A percentile compares a stretch with the other conserved stretches of the same genome.
Conservation (phyloP, 2,797 vertebrate genomes). For the Scomberomorus guttatus region DNA sequence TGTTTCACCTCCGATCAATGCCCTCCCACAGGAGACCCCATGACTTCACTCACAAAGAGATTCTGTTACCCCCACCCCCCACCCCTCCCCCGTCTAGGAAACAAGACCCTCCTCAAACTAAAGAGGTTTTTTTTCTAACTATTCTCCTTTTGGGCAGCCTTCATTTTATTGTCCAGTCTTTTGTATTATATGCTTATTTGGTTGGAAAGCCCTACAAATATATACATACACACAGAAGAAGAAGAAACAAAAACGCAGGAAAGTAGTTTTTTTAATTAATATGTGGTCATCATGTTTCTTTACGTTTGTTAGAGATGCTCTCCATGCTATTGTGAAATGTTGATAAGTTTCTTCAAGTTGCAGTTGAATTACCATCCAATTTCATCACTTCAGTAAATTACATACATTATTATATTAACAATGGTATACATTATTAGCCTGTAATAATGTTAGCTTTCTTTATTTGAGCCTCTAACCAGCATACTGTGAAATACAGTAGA, state of each 20-base stretch:
- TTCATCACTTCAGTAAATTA: slow-evolving; percentile 20
- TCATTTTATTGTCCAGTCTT: slow-evolving; percentile 62
- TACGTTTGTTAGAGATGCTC: not conserved
- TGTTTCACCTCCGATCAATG: slow-evolving; percentile 81
- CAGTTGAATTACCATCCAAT: slow-evolving; percentile 22
- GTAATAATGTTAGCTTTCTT: not conserved
- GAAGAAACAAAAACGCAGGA: slow-evolving; percentile 9
- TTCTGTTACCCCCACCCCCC: slow-evolving; percentile 74
- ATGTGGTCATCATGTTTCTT: too few species aligned
- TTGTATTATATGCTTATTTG: slow-evolving; percentile 50
- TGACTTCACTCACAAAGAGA: slow-evolving; percentile 84
- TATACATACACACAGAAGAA: not conserved
- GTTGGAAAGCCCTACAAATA: slow-evolving; percentile 26
- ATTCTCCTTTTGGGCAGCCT: slow-evolving; percentile 64
- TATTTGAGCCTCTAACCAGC: not conserved
- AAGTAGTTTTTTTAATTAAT: slow-evolving; percentile 1
- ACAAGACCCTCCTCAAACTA: slow-evolving; percentile 76
- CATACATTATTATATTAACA: not conserved
- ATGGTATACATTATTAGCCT: not conserved
- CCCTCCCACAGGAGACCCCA: slow-evolving; percentile 79
- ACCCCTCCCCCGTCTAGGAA: slow-evolving; percentile 70
- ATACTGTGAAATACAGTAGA: not conserved
- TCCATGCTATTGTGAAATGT: not conserved
- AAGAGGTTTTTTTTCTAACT: slow-evolving; percentile 55
- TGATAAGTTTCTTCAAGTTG: not conserved